Evolutionary conservation across 2,797 vertebrate genomes (phyloP), one percentile per base, ranked within the genome.

Genomic region (Crocodylus rhombifer): DNA sequence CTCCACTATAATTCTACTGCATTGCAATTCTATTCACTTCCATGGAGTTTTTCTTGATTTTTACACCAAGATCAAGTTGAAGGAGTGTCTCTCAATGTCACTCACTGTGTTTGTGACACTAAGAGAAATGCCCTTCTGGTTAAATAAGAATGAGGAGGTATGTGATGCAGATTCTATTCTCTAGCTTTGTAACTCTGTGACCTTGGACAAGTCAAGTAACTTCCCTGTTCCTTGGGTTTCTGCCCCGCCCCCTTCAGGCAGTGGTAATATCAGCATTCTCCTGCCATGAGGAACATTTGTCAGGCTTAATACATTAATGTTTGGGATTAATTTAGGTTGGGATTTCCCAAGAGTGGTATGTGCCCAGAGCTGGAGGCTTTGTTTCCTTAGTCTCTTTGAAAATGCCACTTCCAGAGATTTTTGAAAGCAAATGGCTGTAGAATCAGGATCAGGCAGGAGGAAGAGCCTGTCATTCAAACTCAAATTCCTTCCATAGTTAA

Each of bases 361-460:
- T 87, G 51, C 77, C 93, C 87, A 62, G 73, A 62, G 74, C 58
- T 74, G 90, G 51, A 82, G 65, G 67, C 78, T 73, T 89, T 30
- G 69, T 56, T 96, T 89, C 82, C 51, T 84, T 42, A 86, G 82
- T 75, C 80, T 92, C 92, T 90, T 95, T 94, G 90, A 95, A 96
- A 95, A 94, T 20, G 42, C 13, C 78, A 63, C 0, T 89, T 87
- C 84, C 75, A 56, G 82, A 79, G 69, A 79, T 71, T n/a, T 17
- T 62, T 80, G 77, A 36, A 69, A 62, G 51, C 69, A 86, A 87
- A 56, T 1, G 81, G 42, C 69, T 42, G 10, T 0, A 21, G 12
- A 77, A 89, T 71, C 51, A 0, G 0, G 16, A 82, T 82, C 77
- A 75, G 62, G 51, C 76, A 89, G 86, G 14, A 23, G 36, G 64